phyloP scores from a whole-genome alignment of 1,140 invertebrate genomes.

The Cyclargus thomasi region DNA sequence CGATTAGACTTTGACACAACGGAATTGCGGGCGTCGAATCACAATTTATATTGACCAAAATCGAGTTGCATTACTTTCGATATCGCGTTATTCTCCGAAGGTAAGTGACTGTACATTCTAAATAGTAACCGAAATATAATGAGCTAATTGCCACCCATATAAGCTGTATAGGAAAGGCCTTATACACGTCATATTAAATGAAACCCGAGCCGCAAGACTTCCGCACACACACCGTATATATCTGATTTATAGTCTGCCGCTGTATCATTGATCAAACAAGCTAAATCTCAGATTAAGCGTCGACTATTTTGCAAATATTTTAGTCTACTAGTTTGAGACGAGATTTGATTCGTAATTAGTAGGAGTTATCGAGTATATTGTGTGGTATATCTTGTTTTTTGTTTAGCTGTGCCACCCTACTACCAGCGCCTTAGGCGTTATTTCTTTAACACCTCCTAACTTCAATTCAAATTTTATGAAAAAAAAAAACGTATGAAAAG shows the following conservation, averaged over 20 bases:
- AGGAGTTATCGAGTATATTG: no score
- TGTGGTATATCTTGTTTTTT: no score
- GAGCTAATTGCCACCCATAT: conserved; percentile 17
- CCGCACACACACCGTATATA: conserved; percentile 22
- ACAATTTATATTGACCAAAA: no score
- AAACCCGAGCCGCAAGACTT: conserved; percentile 20
- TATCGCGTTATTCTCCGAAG: neutral
- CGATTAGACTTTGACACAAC: no score
- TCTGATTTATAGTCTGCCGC: conserved; percentile 23
- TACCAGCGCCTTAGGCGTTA: no score
- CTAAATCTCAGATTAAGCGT: neutral
- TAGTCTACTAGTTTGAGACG: conserved; percentile 5
- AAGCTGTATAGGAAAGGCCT: conserved; percentile 20
- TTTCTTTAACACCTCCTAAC: no score
- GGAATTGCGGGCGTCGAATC: no score
- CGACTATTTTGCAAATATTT: no score
- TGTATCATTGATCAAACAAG: conserved; percentile 22
- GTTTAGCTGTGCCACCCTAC: no score
- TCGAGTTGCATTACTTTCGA: neutral
- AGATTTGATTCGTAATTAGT: no score
- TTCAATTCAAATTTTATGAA: no score
- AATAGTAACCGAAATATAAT: conserved; percentile 7
- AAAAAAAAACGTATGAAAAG: no score
- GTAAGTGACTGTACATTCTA: conserved; percentile 9
- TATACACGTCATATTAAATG: conserved; percentile 14